These are phyloP conservation scores for Euschistus heros DNA, from an alignment of 1,140 invertebrate species.

Conservation along the genomic window DNA sequence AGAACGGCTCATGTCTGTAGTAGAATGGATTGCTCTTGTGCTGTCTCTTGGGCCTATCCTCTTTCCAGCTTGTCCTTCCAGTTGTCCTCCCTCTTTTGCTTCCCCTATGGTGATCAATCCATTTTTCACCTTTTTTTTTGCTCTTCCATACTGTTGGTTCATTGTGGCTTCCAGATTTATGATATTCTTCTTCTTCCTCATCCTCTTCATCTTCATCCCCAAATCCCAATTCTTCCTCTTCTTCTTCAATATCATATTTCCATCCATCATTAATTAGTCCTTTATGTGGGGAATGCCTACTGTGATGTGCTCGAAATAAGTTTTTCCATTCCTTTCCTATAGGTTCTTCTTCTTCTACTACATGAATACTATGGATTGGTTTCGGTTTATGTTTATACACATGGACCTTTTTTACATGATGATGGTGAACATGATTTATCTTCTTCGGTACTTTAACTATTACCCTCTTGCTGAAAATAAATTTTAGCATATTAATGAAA, in stretches of 20 bases:
- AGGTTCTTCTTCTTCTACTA: slow-evolving; percentile 3
- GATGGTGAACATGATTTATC: slow-evolving; percentile 21
- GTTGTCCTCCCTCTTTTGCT: not conserved
- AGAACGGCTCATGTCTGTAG: not conserved
- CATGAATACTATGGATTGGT: slow-evolving; percentile 13
- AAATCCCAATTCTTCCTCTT: not conserved
- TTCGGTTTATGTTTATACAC: slow-evolving; percentile 13
- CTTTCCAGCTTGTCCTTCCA: not conserved
- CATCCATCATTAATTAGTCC: no score
- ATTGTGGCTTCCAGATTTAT: slow-evolving; percentile 1
- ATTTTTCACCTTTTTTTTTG: not conserved
- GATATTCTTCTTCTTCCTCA: not conserved
- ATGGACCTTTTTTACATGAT: slow-evolving; percentile 19
- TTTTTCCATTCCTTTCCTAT: not conserved
- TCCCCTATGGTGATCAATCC: not conserved
- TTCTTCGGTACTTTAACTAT: slow-evolving; percentile 21
- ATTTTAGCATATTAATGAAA: not conserved
- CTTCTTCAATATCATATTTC: not conserved
- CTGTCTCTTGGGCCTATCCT: not conserved
- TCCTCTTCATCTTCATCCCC: not conserved
- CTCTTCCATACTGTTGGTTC: slow-evolving; percentile 2
- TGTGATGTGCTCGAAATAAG: not conserved
- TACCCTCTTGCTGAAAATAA: slow-evolving; percentile 18
- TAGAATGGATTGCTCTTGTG: not conserved
- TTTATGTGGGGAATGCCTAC: not conserved